Conservation (phyloP, 2,797 vertebrate species). For the Huso huso region DNA sequence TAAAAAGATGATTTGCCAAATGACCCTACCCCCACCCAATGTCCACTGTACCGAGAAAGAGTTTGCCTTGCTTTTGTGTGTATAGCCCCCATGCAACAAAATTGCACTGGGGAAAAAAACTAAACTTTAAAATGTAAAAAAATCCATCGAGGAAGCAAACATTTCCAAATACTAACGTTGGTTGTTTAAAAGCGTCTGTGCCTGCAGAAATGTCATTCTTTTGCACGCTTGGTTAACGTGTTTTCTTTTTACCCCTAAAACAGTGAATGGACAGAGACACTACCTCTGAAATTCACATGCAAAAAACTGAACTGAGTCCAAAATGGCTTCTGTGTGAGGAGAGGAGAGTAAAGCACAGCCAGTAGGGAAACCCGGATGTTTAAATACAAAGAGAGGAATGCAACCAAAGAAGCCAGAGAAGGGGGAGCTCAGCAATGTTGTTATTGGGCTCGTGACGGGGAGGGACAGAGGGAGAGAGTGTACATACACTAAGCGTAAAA, state of each 20-base stretch:
- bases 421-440: conserved; percentile 24
- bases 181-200: too few species aligned
- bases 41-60: conserved; percentile 38
- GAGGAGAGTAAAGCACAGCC: conserved; percentile 50
- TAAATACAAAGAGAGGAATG: conserved; percentile 71
- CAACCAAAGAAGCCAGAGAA: conserved; percentile 26
- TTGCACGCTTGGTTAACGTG: too few species aligned
- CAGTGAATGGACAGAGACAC: conserved; percentile 2
- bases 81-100: conserved; percentile 37
- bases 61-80: conserved; percentile 33
- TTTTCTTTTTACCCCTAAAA: neutral
- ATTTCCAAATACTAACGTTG: neutral
- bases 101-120: conserved; percentile 12
- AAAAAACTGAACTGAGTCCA: conserved; percentile 77
- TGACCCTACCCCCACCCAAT: conserved; percentile 45
- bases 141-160: conserved; percentile 46
- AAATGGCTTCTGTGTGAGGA: conserved; percentile 84
- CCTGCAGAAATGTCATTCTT: too few species aligned
- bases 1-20: conserved; percentile 42
- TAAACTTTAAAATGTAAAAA: conserved; percentile 35
- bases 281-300: conserved; percentile 50
- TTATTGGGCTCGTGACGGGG: conserved; percentile 26
- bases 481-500: conserved; percentile 15
- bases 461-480: conserved; percentile 7
- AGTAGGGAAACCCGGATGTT: conserved; percentile 87